phyloP scores from a whole-genome alignment of 2,888 invertebrate species.

The Lithophane semibrunnea region DNA sequence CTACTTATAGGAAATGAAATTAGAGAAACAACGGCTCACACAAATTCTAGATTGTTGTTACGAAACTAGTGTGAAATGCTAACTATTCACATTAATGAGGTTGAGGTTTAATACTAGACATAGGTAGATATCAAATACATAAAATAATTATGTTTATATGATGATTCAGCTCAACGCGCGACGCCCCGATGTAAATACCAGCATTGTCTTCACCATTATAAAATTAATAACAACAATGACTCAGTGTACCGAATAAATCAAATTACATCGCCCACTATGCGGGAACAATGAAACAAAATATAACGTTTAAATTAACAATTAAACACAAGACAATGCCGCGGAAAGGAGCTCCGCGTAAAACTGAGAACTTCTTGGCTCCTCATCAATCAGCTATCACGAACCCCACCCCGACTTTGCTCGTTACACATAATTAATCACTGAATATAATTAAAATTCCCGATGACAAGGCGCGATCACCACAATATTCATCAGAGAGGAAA shows the following conservation, averaged over 20 bases:
- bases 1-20: constrained; percentile 50
- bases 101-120: constrained; percentile 40
- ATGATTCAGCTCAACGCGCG: constrained; percentile 76
- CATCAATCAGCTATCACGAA: constrained; percentile 87
- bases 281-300: constrained; percentile 86
- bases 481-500: constrained; percentile 73
- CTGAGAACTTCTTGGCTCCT: constrained; percentile 80
- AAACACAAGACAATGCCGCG: constrained; percentile 84
- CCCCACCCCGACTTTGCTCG: constrained; percentile 80
- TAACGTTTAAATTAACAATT: constrained; percentile 88
- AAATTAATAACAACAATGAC: constrained; percentile 88
- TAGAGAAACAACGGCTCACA: constrained; percentile 39
- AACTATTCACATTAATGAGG: constrained; percentile 29
- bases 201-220: constrained; percentile 81
- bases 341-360: constrained; percentile 77
- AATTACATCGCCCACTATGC: constrained; percentile 83
- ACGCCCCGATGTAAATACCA: constrained; percentile 70
- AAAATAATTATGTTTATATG: constrained; percentile 68
- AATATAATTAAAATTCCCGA: constrained; percentile 89
- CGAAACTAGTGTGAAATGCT: constrained; percentile 28
- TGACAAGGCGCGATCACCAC: constrained; percentile 87
- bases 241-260: constrained; percentile 84
- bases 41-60: constrained; percentile 33
- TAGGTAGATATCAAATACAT: constrained; percentile 44
- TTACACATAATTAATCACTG: constrained; percentile 89